Evolutionary conservation across 2,888 invertebrate genomes (phyloP).

Genomic region (Cremastobaeus sp.): DNA sequence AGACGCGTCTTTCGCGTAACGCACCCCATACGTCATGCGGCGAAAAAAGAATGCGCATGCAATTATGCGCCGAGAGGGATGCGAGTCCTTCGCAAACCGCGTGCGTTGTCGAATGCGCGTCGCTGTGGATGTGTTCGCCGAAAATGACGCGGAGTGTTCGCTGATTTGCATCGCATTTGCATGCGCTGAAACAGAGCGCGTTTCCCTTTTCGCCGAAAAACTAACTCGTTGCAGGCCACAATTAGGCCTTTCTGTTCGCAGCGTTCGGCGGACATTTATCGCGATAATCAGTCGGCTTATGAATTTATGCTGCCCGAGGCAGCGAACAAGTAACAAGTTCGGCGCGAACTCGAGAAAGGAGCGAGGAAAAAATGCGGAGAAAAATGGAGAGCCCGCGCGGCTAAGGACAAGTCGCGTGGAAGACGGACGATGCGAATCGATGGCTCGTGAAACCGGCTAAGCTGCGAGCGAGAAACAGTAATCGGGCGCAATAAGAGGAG

Average conservation of each 20-base stretch:
- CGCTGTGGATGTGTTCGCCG: neutral
- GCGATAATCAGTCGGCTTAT: too few species aligned
- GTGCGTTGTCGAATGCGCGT: neutral
- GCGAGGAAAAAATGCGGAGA: slow-evolving; percentile 15
- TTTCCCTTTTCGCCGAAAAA: too few species aligned
- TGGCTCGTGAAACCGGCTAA: slow-evolving; percentile 50
- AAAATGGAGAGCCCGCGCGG: slow-evolving; percentile 19
- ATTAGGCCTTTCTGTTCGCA: too few species aligned
- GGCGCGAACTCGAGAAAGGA: slow-evolving; percentile 24
- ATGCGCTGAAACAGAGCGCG: too few species aligned
- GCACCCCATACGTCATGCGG: slow-evolving; percentile 44
- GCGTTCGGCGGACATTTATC: too few species aligned
- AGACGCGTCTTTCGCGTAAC: slow-evolving; percentile 39
- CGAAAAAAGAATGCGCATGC: slow-evolving; percentile 38
- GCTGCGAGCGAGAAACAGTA: slow-evolving; percentile 35
- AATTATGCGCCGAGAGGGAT: slow-evolving; percentile 39
- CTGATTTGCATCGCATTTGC: too few species aligned
- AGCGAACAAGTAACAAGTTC: too few species aligned
- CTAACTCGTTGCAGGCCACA: too few species aligned
- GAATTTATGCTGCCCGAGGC: too few species aligned
- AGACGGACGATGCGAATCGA: slow-evolving; percentile 43
- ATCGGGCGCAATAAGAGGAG: slow-evolving; percentile 65
- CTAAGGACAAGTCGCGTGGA: slow-evolving; percentile 15
- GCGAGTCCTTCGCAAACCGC: neutral
- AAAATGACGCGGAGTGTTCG: too few species aligned